Evolutionary conservation across 2,888 invertebrate species (phyloP), one percentile per base, ranked within the genome.

Genomic region (Drosophila rellima): DNA sequence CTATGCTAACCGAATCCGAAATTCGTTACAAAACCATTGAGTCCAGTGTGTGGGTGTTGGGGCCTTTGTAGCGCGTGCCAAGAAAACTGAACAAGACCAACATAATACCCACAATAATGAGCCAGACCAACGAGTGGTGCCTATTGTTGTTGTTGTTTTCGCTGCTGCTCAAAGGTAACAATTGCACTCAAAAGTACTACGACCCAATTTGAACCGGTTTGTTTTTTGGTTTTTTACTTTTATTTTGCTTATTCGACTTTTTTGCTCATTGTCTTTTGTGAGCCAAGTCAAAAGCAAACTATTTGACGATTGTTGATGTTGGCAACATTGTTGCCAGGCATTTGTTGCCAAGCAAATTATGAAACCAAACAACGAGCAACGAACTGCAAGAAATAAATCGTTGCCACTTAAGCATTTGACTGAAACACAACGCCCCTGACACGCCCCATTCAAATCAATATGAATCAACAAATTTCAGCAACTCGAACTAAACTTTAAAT

Each of bases 161-260:
- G 20, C 47, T 64, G 68, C 65, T 47, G 77, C 67, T 76, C 74
- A 78, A 85, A 88, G 89, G 88, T 89, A 85, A 85, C 85, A 85
- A 89, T 88, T 89, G 90, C 88, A 86, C 89, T 90, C 79, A 83
- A 85, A 88, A 82, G 88, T 90, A 90, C 90, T 90, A 89, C 90
- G 90, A 90, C 90, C 90, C 91, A 90, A 81, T 89, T 90, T 80
- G 84, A 90, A 90, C 90, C 90, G 90, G 90, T 90, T 89, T 90
- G 55, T 70, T 77, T 65, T 73, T 65, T 65, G 33, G 39, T 61
- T 67, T 59, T 45, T 33, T 23, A 33, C 11, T 44, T 40, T n/a
- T n/a, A n/a, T n/a, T 62, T 50, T 37, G 26, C 15, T 50, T 45
- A 26, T 54, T 52, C n/a, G 47, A 15, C 15, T 55, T 45, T 52